Percentiles rank a stretch among this genome's conserved stretches.
Evolutionary conservation across 2,797 vertebrate genomes (phyloP).

Genomic region (Odontamblyopus rebecca): DNA sequence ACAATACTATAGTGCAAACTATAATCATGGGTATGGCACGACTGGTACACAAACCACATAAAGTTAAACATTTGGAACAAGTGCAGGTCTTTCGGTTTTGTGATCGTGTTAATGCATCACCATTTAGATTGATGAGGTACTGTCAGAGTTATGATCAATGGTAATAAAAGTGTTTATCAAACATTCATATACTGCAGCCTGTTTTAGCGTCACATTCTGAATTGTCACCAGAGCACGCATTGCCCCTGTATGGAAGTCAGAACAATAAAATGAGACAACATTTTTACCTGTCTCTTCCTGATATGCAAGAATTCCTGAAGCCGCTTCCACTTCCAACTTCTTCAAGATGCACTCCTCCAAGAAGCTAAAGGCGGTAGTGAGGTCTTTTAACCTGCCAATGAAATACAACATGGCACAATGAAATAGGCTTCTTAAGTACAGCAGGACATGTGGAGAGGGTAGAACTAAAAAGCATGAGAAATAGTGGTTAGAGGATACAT

Average conservation of each 20-base stretch:
- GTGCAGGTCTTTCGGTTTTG: not conserved
- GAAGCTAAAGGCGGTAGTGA: too few relatives aligned
- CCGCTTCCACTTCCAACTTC: conserved; percentile 8
- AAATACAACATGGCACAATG: conserved; percentile 8
- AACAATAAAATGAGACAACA: not conserved
- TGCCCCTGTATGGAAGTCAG: not conserved
- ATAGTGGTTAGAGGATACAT: not conserved
- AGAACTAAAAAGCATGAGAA: not conserved
- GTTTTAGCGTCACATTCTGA: not conserved
- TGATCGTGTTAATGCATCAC: not conserved
- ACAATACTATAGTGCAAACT: not conserved
- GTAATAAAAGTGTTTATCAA: not conserved
- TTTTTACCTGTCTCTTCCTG: conserved; percentile 12
- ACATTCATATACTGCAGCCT: not conserved
- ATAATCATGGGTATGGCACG: not conserved
- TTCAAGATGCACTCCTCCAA: too few relatives aligned
- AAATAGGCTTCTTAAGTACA: not conserved
- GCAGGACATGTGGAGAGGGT: not conserved
- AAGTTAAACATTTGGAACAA: not conserved
- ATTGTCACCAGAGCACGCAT: not conserved
- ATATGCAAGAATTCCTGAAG: conserved; percentile 12
- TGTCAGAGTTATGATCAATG: too few relatives aligned
- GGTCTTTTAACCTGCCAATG: conserved; percentile 1
- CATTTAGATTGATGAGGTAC: too few relatives aligned
- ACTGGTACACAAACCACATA: not conserved